Percentiles rank a stretch among this genome's conserved stretches.
Evolutionary conservation across 2,888 invertebrate species (phyloP).

Genomic region (Lacanobia wlatinum): DNA sequence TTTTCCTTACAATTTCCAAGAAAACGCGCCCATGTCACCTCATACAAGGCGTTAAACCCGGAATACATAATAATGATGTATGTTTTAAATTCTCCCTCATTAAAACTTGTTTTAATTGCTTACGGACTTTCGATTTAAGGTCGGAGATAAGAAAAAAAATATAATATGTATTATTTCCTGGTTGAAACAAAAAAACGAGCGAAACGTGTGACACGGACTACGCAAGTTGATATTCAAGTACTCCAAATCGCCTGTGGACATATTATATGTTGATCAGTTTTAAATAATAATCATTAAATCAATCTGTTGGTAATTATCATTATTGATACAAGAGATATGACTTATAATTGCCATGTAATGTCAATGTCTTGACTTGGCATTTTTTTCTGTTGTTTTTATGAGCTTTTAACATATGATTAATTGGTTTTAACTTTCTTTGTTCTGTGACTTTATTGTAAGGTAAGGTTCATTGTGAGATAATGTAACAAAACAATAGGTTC

Average conservation of each 20-base stretch:
- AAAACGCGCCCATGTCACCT: conserved; percentile 24
- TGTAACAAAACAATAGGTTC: too few species aligned
- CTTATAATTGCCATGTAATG: conserved; percentile 21
- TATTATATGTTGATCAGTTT: conserved; percentile 38
- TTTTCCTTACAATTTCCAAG: conserved; percentile 29
- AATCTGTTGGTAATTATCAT: conserved; percentile 35
- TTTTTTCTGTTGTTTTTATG: background rate
- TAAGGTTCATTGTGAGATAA: too few species aligned
- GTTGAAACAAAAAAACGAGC: conserved; percentile 58
- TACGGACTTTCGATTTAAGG: conserved; percentile 67
- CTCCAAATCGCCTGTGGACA: conserved; percentile 43
- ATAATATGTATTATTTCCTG: conserved; percentile 60
- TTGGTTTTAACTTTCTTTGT: conserved; percentile 15
- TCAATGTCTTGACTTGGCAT: conserved; percentile 10
- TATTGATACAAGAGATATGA: conserved; percentile 35
- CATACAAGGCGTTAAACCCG: conserved; percentile 56
- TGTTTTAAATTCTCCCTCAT: conserved; percentile 57
- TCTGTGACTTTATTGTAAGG: background rate
- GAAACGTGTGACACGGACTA: conserved; percentile 50
- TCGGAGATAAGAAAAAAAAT: conserved; percentile 61
- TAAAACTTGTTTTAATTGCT: conserved; percentile 66
- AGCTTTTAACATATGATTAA: conserved; percentile 2
- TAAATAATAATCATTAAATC: conserved; percentile 49
- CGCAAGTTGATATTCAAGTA: conserved; percentile 39
- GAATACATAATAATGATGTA: conserved; percentile 57